These are phyloP conservation scores for Calephelis nemesis DNA, from an alignment of 1,140 invertebrate species.

Conservation along the genomic window DNA sequence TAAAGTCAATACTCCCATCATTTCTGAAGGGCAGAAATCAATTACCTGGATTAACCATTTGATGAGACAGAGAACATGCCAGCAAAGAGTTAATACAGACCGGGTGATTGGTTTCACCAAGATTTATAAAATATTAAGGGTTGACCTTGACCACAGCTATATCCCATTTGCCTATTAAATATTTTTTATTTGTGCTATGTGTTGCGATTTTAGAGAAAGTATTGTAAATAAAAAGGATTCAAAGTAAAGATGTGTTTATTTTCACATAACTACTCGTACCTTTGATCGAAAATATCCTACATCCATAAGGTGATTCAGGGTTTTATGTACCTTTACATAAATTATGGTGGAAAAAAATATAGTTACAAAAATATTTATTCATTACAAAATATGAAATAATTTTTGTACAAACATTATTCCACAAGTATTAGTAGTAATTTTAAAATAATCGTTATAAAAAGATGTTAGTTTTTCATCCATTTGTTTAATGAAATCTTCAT, in stretches of 20 bases:
- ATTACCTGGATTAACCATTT: neutral
- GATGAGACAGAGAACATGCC: neutral
- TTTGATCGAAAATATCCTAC: too few relatives aligned
- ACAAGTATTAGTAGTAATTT: neutral
- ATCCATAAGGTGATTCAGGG: too few relatives aligned
- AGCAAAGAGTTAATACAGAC: conserved; percentile 3
- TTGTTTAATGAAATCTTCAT: neutral
- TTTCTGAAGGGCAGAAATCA: neutral
- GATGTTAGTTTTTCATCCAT: neutral
- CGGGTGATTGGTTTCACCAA: neutral
- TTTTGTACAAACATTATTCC: neutral
- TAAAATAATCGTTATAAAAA: neutral
- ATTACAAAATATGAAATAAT: neutral
- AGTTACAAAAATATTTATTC: neutral
- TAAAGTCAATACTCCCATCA: too few relatives aligned
- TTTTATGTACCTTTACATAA: too few relatives aligned
- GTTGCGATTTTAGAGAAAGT: conserved; percentile 8
- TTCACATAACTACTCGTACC: too few relatives aligned
- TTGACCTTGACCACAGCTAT: neutral
- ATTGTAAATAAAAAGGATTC: neutral
- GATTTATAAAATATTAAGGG: conserved; percentile 3
- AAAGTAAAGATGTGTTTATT: too few relatives aligned
- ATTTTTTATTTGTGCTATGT: neutral
- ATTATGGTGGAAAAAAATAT: neutral
- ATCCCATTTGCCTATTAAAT: neutral